Percentiles rank a stretch among this genome's conserved stretches.
Evolutionary conservation across 2,797 vertebrate genomes (phyloP).

Genomic region (Kryptopterus vitreolus): DNA sequence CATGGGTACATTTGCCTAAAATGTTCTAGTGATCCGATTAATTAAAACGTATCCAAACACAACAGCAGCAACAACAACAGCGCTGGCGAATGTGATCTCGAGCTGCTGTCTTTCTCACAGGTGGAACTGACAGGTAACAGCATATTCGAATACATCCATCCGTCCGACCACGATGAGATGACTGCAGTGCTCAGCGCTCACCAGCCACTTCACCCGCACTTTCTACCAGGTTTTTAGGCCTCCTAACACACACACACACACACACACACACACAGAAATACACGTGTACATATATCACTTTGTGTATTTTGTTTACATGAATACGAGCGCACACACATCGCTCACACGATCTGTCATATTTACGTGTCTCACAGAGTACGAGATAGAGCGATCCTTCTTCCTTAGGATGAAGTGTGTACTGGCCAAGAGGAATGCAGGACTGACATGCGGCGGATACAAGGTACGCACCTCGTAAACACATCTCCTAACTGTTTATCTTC

Average conservation of each 20-base stretch:
- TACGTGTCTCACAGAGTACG: slow-evolving; percentile 77
- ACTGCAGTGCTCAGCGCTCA: slow-evolving; percentile 86
- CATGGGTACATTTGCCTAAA: slow-evolving; percentile 27
- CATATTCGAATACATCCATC: slow-evolving; percentile 95
- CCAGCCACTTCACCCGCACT: slow-evolving; percentile 82
- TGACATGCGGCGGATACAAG: slow-evolving; percentile 93
- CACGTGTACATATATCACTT: too few relatives aligned
- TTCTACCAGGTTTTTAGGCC: slow-evolving; percentile 89
- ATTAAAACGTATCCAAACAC: slow-evolving; percentile 9
- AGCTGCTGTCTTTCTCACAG: slow-evolving; percentile 63
- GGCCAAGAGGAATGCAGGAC: slow-evolving; percentile 90
- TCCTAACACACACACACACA: neutral
- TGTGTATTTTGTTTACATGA: too few relatives aligned
- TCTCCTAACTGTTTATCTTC: neutral
- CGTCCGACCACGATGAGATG: slow-evolving; percentile 95
- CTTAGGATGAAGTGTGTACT: slow-evolving; percentile 95
- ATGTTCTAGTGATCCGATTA: slow-evolving; percentile 24
- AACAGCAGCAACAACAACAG: too few relatives aligned
- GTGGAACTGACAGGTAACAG: slow-evolving; percentile 96
- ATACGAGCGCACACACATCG: neutral
- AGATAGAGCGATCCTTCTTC: slow-evolving; percentile 92
- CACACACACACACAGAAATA: too few relatives aligned
- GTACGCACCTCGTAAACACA: slow-evolving; percentile 59
- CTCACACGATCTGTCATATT: slow-evolving; percentile 1
- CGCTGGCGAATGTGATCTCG: neutral